Base-by-base conservation (phyloP, 2,797 vertebrate genomes). In the Tapirus indicus region DNA sequence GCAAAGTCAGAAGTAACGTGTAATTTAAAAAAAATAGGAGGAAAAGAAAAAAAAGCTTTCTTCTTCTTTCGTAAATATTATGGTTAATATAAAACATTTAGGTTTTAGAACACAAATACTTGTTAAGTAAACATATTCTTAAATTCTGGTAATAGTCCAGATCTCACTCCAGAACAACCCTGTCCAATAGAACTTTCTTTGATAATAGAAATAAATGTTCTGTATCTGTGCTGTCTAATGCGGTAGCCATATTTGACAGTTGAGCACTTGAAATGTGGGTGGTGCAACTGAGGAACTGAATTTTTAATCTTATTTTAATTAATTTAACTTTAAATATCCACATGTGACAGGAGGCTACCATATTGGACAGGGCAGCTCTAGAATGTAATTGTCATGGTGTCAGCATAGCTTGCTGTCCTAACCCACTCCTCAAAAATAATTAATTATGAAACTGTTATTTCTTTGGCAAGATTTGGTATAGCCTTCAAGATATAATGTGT, bases 251-350 rank as follows among this genome's bases (percentile, higher is more conserved):
- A 25, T 93, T 79, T 88, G 69, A 79, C 52, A 85, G 2, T 27
- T 77, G n/a, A 96, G 49, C 4, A 35, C n/a, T 92, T 96, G 29
- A 88, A 94, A 80, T 84, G 82, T 87, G n/a, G 20, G 13, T 77
- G 60, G 9, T 95, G 13, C 38, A 85, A 62, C 27, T 60, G 60
- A 91, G 66, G 38, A 88, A 92, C n/a, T 88, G 77, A 95, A 87
- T 69, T 91, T 75, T 84, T 66, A 41, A 64, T 82, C 95, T 91
- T 77, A 89, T 35, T 72, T 95, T 94, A 93, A 56, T 78, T 78
- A 87, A 58, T 49, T 91, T 75, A 77, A 92, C 52, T 88, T 87
- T 89, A 93, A 78, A 78, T 74, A 88, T 60, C 68, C 49, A 47
- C 62, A 27, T 32, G 6, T 93, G 60, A 54, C 68, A 68, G 64